Conservation (phyloP, 1,140 invertebrate species). For the Dysdera silvatica region DNA sequence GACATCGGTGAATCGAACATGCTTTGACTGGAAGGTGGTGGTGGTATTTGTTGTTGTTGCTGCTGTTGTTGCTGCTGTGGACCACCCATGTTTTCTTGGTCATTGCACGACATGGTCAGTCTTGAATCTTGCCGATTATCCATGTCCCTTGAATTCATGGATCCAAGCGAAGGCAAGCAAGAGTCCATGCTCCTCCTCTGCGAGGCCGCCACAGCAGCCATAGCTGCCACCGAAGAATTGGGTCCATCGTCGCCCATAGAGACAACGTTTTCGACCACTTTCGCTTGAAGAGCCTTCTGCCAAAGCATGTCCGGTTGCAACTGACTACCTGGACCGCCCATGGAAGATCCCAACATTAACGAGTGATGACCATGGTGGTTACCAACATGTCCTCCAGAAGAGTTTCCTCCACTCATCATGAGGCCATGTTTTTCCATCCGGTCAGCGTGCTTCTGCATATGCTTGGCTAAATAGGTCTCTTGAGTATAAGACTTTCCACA, state of each 20-base stretch:
- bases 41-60: slow-evolving; percentile 2
- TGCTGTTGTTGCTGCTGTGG: slow-evolving; percentile 5
- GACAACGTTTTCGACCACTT: not conserved
- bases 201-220: slow-evolving; percentile 24
- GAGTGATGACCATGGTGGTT: slow-evolving; percentile 3
- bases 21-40: slow-evolving; percentile 18
- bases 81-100: slow-evolving; percentile 16
- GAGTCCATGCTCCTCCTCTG: slow-evolving; percentile 13
- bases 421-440: slow-evolving; percentile 26
- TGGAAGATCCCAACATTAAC: slow-evolving; percentile 4
- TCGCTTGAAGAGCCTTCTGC: slow-evolving; percentile 22
- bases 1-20: slow-evolving; percentile 15
- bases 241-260: not conserved
- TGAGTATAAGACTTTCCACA: slow-evolving; percentile 99
- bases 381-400: too few relatives aligned
- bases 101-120: not conserved
- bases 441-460: slow-evolving; percentile 76
- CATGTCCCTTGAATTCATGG: slow-evolving; percentile 14
- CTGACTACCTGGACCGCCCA: slow-evolving; percentile 1
- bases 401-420: slow-evolving; percentile 10
- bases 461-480: slow-evolving; percentile 95
- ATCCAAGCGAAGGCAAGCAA: slow-evolving; percentile 9
- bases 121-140: slow-evolving; percentile 20
- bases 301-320: slow-evolving; percentile 20
- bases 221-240: slow-evolving; percentile 22